Conservation (phyloP, 2,888 invertebrate genomes). For the Prenolepis imparis region DNA sequence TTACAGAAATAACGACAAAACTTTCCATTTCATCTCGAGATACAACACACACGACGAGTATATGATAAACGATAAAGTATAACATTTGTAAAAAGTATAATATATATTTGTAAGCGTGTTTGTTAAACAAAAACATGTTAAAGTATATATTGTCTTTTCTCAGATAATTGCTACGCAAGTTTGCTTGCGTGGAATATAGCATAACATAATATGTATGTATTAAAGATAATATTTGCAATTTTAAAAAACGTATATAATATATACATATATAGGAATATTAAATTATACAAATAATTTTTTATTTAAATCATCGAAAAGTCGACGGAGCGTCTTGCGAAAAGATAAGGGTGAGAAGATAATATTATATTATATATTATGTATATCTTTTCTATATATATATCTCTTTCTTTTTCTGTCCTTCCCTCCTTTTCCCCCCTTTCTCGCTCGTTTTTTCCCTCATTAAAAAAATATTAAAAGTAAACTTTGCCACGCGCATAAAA, state of each 20-base stretch:
- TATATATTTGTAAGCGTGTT: constrained; percentile 2
- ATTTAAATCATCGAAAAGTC: no score
- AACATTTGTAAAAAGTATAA: neutral
- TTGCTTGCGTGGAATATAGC: neutral
- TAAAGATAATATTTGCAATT: constrained; percentile 1
- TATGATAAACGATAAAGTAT: neutral
- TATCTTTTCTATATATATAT: no score
- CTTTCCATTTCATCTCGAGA: neutral
- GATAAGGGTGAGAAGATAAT: no score
- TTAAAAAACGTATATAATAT: neutral
- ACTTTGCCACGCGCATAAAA: neutral
- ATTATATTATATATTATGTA: no score
- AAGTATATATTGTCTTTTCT: neutral
- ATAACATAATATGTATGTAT: neutral
- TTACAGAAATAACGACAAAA: constrained; percentile 16
- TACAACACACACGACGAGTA: neutral
- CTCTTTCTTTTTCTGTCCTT: neutral
- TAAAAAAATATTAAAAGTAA: constrained; percentile 20
- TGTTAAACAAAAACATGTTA: constrained; percentile 7
- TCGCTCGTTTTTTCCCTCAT: neutral
- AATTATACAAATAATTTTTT: no score
- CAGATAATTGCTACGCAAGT: neutral
- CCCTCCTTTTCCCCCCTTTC: neutral
- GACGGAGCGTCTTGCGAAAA: no score
- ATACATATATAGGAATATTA: neutral